These are phyloP conservation scores for Sthenelais limicola DNA, from an alignment of 2,888 invertebrate genomes.

Conservation along the genomic window DNA sequence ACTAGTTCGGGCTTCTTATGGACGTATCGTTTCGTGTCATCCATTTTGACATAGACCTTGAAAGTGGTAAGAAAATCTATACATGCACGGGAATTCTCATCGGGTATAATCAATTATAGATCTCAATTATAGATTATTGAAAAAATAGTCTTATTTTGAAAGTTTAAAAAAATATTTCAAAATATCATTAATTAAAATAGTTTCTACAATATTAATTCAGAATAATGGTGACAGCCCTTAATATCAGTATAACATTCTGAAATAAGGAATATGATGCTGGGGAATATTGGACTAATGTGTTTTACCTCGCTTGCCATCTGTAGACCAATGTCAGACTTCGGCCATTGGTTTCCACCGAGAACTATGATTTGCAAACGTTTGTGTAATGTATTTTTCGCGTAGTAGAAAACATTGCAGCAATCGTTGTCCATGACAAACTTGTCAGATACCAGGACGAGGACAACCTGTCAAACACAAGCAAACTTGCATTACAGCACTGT, in stretches of 20 bases:
- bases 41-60: slow-evolving; percentile 58
- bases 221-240: too few species aligned
- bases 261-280: too few species aligned
- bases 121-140: too few species aligned
- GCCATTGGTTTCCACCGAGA: slow-evolving; percentile 44
- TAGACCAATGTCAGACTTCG: slow-evolving; percentile 47
- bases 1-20: slow-evolving; percentile 63
- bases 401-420: slow-evolving; percentile 44
- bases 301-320: slow-evolving; percentile 47
- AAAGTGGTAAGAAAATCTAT: neutral
- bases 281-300: too few species aligned
- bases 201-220: too few species aligned
- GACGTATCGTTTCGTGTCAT: slow-evolving; percentile 58
- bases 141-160: too few species aligned
- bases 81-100: too few species aligned
- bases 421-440: slow-evolving; percentile 39
- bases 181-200: too few species aligned
- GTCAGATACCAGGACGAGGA: slow-evolving; percentile 27
- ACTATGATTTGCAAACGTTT: slow-evolving; percentile 45
- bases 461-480: slow-evolving; percentile 33
- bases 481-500: too few species aligned
- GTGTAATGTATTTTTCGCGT: slow-evolving; percentile 42
- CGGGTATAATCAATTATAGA: too few species aligned
- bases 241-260: too few species aligned
- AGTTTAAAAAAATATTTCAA: too few species aligned